Evolutionary conservation across 1,140 invertebrate genomes (phyloP), one percentile per base, ranked within the genome.

Genomic region (Drosophila kepulauana): DNA sequence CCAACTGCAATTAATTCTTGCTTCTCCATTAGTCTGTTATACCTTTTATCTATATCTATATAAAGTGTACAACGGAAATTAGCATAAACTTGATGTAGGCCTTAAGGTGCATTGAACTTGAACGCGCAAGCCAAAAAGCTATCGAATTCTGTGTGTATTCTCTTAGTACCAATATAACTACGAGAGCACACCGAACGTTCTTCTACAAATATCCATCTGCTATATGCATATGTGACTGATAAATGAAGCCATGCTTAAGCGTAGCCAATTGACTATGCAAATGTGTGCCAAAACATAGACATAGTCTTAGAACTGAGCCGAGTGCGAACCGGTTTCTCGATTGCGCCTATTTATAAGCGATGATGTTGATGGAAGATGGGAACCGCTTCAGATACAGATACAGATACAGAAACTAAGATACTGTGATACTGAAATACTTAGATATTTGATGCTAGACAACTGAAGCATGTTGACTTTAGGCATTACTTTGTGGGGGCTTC

Each of bases 211-310:
- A 63, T 63, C 20, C 20, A 51, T 25, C 2, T 5, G 11, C 30
- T 30, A 4, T 20, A 38, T 33, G 11, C 35, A 13, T 11, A 16
- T 16, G 54, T 59, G 62, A 5, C 5, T 64, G 28, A 41, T 51
- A 58, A 33, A 33, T 30, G 15, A 15, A 61, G 33, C 43, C 49
- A 75, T 35, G 59, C 11, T 49, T 25, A 25, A 35, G 66, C 57
- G 15, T 61, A 67, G 65, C 48, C 70, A 35, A 75, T 73, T 61
- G 51, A 46, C 70, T 81, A 86, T 85, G 78, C 81, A 85, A 85
- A 86, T 85, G 86, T 78, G 65, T 75, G 76, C 72, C 72, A 69
- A 79, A 68, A 20, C 35, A 82, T 79, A 62, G 62, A 49, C 64
- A 72, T 52, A 62, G 56, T 25, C 58, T 63, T 20, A 43, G 59